Evolutionary conservation across 2,113 vertebrate species (phyloP).

Genomic region (Eulacestoma nigropectus): DNA sequence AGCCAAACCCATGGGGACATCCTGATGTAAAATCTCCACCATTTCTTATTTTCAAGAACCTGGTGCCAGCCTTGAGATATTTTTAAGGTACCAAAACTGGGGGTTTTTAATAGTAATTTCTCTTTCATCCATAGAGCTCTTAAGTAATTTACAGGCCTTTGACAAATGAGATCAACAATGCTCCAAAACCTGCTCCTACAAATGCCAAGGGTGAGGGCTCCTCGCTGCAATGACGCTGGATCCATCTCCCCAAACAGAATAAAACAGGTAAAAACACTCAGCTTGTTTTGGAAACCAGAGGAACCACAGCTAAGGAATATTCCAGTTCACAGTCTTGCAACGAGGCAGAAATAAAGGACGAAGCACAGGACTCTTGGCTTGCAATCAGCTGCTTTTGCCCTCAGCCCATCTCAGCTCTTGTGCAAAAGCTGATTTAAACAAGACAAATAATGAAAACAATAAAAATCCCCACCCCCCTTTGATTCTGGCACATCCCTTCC

Average conservation of each 20-base stretch:
- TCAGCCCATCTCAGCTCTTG: background rate
- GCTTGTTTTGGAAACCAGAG: background rate
- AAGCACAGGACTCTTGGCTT: background rate
- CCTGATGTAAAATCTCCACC: background rate
- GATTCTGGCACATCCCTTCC: background rate
- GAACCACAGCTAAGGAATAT: background rate
- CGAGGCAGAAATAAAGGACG: background rate
- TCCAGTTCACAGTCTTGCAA: background rate
- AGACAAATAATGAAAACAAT: background rate
- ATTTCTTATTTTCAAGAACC: conserved; percentile 4
- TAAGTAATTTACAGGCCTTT: background rate
- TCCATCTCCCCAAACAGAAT: background rate
- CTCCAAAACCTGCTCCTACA: background rate
- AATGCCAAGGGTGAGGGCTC: background rate
- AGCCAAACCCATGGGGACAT: background rate
- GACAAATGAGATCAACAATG: background rate
- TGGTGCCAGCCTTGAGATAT: background rate
- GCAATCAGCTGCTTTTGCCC: background rate
- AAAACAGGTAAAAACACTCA: background rate
- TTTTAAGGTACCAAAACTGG: background rate
- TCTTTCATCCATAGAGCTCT: background rate
- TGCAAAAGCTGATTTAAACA: background rate
- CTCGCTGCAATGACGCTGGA: background rate
- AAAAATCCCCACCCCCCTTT: background rate
- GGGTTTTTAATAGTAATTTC: background rate